Conservation (phyloP, 2,113 vertebrate species). For the Nipponia nippon region DNA sequence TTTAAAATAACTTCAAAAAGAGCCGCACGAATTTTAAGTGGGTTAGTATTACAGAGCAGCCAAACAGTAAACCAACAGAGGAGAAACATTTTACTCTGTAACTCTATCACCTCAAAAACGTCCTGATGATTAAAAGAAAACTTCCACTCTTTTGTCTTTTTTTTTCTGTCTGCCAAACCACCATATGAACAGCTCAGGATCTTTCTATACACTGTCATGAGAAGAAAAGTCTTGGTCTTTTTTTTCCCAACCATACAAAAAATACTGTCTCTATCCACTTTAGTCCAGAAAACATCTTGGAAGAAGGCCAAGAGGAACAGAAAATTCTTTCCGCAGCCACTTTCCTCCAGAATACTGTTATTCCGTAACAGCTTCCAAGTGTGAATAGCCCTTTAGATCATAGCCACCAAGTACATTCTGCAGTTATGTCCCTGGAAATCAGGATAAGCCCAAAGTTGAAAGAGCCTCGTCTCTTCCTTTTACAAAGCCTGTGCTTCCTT, state of each 20-base stretch:
- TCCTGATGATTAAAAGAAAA: slow-evolving; percentile 59
- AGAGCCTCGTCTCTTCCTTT: not conserved
- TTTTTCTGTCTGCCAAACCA: not conserved
- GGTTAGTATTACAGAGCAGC: slow-evolving; percentile 67
- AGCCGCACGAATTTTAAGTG: slow-evolving; percentile 48
- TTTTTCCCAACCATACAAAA: not conserved
- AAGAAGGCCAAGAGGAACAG: slow-evolving; percentile 14
- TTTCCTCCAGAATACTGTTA: not conserved
- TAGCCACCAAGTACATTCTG: not conserved
- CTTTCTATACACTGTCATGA: not conserved
- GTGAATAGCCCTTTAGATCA: not conserved
- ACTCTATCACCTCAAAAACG: slow-evolving; percentile 61
- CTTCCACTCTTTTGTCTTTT: slow-evolving; percentile 59
- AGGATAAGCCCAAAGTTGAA: not conserved
- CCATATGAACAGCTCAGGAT: not conserved
- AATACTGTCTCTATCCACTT: not conserved
- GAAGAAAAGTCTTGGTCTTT: slow-evolving; percentile 4
- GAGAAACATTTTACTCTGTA: slow-evolving; percentile 49
- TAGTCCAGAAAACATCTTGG: not conserved
- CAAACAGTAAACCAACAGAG: slow-evolving; percentile 25
- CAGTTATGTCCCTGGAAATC: not conserved
- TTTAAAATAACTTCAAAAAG: slow-evolving; percentile 73
- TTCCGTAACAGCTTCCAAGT: not conserved
- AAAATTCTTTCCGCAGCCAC: not conserved
- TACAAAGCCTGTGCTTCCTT: not conserved